These are phyloP conservation scores for Psittacula echo DNA, from an alignment of 2,797 vertebrate species.

Conservation along the genomic window DNA sequence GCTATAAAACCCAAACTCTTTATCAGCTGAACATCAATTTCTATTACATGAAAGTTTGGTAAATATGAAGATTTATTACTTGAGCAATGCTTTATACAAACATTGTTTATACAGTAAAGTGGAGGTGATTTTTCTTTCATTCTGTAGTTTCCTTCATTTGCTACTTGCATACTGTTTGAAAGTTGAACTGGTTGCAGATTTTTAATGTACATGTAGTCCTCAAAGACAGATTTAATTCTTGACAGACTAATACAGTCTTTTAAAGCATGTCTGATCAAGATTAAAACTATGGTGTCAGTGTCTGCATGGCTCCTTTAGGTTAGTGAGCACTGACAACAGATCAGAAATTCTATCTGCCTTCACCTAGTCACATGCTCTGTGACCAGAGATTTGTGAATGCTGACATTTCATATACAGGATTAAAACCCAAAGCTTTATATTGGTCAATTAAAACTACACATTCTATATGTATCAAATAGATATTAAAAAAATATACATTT, in stretches of 20 bases:
- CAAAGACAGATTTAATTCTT: background rate
- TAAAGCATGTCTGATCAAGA: background rate
- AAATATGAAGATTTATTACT: slow-evolving; percentile 37
- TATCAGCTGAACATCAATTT: slow-evolving; percentile 41
- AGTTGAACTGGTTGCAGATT: background rate
- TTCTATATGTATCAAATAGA: background rate
- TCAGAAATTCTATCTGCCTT: background rate
- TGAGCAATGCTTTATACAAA: background rate
- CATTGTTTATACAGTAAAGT: background rate
- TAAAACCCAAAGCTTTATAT: background rate
- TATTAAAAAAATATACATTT: background rate
- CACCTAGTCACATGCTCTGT: background rate
- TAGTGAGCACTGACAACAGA: background rate
- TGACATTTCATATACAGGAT: background rate
- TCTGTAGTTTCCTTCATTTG: background rate
- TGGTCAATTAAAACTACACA: background rate
- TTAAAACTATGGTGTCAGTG: background rate
- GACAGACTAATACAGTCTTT: background rate
- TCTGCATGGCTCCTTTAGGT: background rate
- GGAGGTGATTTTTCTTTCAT: slow-evolving; percentile 30
- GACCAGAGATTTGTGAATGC: background rate
- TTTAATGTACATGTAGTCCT: background rate
- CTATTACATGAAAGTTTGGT: background rate
- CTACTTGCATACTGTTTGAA: background rate
- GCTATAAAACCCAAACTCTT: slow-evolving; percentile 4